phyloP scores from a whole-genome alignment of 2,797 vertebrate genomes.

The Alca torda region DNA sequence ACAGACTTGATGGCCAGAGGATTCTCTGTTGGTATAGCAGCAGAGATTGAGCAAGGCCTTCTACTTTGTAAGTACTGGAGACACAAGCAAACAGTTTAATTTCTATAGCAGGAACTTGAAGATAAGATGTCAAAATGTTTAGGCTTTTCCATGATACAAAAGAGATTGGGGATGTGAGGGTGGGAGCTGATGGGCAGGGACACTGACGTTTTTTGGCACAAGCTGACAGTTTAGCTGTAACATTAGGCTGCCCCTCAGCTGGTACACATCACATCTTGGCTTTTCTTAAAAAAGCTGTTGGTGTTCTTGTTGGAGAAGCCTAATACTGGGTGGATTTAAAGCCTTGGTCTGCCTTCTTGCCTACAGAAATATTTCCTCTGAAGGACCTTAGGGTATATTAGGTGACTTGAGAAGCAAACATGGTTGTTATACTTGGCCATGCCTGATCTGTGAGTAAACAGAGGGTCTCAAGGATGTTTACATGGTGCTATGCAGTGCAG shows the following conservation, averaged over 20 bases:
- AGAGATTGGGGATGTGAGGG: background rate
- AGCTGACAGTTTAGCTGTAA: background rate
- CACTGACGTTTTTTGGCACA: background rate
- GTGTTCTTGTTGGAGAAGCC: background rate
- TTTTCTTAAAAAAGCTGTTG: background rate
- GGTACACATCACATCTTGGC: background rate
- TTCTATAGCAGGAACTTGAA: background rate
- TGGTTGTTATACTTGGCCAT: background rate
- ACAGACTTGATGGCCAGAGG: background rate
- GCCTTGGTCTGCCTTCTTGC: background rate
- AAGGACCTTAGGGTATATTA: background rate
- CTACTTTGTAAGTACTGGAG: background rate
- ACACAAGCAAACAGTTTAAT: background rate
- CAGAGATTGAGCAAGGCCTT: background rate
- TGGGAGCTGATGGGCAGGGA: background rate
- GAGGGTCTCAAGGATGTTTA: background rate
- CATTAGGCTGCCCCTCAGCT: background rate
- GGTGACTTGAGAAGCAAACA: background rate
- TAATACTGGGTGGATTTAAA: background rate
- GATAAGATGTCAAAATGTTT: background rate
- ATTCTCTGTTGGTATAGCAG: background rate
- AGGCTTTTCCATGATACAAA: background rate
- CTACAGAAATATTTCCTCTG: background rate
- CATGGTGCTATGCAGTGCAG: background rate
- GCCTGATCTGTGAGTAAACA: background rate